Conservation (phyloP, 2,888 invertebrate species). For the Patella caerulea region DNA sequence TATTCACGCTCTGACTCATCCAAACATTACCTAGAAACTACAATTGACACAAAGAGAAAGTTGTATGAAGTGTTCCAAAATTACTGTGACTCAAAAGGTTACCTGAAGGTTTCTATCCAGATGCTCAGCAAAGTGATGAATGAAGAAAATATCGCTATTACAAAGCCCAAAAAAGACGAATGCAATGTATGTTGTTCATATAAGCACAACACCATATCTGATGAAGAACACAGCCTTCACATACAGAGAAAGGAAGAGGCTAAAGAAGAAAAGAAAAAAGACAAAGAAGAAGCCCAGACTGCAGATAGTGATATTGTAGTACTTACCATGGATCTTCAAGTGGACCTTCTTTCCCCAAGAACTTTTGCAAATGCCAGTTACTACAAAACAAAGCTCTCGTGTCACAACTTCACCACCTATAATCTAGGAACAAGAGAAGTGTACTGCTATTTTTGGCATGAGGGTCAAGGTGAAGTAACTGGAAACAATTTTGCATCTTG, state of each 20-base stretch:
- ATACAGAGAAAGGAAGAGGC: background rate
- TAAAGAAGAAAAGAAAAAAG: slow-evolving; percentile 15
- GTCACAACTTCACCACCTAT: background rate
- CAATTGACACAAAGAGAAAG: too few relatives aligned
- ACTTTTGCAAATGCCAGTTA: slow-evolving; percentile 23
- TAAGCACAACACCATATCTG: background rate
- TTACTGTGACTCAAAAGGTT: slow-evolving; percentile 3
- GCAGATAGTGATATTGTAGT: slow-evolving; percentile 3
- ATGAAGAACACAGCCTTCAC: slow-evolving; percentile 18
- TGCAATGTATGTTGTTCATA: background rate
- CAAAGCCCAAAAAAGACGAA: too few relatives aligned
- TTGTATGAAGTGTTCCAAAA: background rate
- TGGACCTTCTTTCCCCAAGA: too few relatives aligned
- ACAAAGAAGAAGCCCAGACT: slow-evolving; percentile 2
- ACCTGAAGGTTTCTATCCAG: background rate
- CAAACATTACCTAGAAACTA: slow-evolving; percentile 8
- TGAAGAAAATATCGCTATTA: too few relatives aligned
- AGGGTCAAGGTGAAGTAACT: slow-evolving; percentile 13
- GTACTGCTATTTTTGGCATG: slow-evolving; percentile 26
- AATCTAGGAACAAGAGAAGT: slow-evolving; percentile 11
- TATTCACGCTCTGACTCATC: background rate
- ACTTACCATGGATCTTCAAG: slow-evolving; percentile 19
- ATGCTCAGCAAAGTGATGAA: too few relatives aligned
- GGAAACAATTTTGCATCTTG: too few relatives aligned
- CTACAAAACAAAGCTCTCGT: slow-evolving; percentile 20